Evolutionary conservation across 2,797 vertebrate genomes (phyloP).

Genomic region (Simalia tracyae): DNA sequence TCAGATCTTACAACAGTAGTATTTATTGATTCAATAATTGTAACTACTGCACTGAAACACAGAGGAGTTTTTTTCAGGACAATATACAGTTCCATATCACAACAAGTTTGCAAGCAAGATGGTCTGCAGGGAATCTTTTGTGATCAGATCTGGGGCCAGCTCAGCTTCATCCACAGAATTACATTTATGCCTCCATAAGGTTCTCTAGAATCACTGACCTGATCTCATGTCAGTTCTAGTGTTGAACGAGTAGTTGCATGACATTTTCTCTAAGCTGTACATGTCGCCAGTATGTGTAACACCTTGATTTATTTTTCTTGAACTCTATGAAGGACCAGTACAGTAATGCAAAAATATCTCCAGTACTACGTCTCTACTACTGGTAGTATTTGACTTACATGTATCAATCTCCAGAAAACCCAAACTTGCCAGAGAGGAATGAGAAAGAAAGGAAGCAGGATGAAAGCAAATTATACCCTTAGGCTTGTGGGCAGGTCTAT

Average conservation of each 20-base stretch:
- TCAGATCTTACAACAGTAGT: not conserved
- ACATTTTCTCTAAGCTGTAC: not conserved
- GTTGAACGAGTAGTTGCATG: not conserved
- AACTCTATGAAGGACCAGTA: not conserved
- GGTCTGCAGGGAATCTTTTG: not conserved
- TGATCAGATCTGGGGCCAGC: not conserved
- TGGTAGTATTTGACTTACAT: no score
- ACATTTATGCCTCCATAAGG: not conserved
- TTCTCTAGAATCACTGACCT: not conserved
- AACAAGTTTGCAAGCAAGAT: not conserved
- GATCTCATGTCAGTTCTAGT: not conserved
- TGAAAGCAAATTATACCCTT: not conserved
- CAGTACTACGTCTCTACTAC: not conserved
- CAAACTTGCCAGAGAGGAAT: not conserved
- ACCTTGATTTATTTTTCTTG: not conserved
- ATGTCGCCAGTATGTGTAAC: not conserved
- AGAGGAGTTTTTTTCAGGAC: not conserved
- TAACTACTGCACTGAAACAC: not conserved
- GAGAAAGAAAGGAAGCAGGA: not conserved
- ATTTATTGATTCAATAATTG: not conserved
- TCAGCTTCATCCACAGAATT: not conserved
- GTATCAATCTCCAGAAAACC: not conserved
- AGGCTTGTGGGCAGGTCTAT: not conserved
- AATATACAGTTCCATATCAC: not conserved
- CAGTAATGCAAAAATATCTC: not conserved